Conservation (phyloP, 2,797 vertebrate species). For the Serranus cabrilla region DNA sequence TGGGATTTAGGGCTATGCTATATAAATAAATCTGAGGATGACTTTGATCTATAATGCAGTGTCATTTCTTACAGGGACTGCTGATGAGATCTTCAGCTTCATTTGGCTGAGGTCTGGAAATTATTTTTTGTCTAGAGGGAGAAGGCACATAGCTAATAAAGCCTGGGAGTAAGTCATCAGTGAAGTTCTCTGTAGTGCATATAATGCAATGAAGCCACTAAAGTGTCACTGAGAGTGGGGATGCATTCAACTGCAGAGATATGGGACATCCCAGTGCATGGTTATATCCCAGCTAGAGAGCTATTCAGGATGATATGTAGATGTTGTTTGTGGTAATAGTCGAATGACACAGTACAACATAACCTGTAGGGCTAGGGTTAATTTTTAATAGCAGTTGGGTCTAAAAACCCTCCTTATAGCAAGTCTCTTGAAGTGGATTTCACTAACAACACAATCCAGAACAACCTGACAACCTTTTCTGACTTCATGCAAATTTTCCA, state of each 20-base stretch:
- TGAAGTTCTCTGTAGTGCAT: slow-evolving; percentile 44
- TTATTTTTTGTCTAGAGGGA: slow-evolving; percentile 46
- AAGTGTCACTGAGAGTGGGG: slow-evolving; percentile 36
- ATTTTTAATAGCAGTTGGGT: neutral
- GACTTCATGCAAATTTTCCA: neutral
- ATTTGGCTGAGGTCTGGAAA: slow-evolving; percentile 59
- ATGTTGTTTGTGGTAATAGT: neutral
- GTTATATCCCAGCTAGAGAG: neutral
- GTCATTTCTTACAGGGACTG: slow-evolving; percentile 47
- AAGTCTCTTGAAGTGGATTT: neutral
- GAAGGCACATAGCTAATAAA: slow-evolving; percentile 58
- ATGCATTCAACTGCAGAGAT: slow-evolving; percentile 9
- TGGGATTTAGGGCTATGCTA: slow-evolving; percentile 20
- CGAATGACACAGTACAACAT: neutral
- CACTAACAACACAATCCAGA: neutral
- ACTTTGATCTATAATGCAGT: slow-evolving; percentile 64
- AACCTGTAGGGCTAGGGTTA: neutral
- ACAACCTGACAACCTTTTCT: neutral
- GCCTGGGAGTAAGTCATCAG: slow-evolving; percentile 50
- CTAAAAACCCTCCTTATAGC: neutral
- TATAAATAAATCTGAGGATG: slow-evolving; percentile 19
- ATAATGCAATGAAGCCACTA: slow-evolving; percentile 41
- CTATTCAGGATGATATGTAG: neutral
- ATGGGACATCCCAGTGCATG: neutral
- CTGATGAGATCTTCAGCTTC: slow-evolving; percentile 70